Evolutionary conservation across 2,797 vertebrate genomes (phyloP).

Genomic region (Acrossocheilus wenchowensis): DNA sequence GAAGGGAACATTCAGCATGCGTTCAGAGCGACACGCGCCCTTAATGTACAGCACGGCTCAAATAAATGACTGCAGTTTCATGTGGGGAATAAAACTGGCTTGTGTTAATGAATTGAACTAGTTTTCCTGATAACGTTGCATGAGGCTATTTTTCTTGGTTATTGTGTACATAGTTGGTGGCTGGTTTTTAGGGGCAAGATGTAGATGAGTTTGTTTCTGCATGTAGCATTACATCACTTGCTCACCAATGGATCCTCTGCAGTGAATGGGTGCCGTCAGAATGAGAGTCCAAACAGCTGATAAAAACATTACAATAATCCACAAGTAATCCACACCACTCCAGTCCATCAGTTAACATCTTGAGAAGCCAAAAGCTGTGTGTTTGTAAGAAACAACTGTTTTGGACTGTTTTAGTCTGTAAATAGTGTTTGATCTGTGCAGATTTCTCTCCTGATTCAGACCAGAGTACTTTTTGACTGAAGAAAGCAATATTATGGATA

Average conservation of each 20-base stretch:
- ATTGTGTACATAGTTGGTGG: background rate
- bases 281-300: background rate
- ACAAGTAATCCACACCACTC: no score
- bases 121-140: background rate
- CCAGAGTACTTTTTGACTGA: background rate
- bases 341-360: background rate
- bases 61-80: background rate
- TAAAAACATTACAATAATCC: background rate
- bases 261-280: background rate
- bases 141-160: background rate
- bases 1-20: conserved; percentile 40
- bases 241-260: background rate
- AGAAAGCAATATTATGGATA: background rate
- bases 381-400: background rate
- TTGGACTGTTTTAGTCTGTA: no score
- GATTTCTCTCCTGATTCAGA: background rate
- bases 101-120: background rate
- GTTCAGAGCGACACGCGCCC: background rate
- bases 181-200: background rate
- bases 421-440: background rate
- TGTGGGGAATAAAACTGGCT: background rate
- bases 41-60: conserved; percentile 18
- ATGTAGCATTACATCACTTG: background rate
- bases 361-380: background rate
- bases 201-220: background rate